A percentile compares a stretch with the other conserved stretches of the same genome.
Evolutionary conservation across 2,113 vertebrate species (phyloP).

Genomic region (Brachyistius frenatus): DNA sequence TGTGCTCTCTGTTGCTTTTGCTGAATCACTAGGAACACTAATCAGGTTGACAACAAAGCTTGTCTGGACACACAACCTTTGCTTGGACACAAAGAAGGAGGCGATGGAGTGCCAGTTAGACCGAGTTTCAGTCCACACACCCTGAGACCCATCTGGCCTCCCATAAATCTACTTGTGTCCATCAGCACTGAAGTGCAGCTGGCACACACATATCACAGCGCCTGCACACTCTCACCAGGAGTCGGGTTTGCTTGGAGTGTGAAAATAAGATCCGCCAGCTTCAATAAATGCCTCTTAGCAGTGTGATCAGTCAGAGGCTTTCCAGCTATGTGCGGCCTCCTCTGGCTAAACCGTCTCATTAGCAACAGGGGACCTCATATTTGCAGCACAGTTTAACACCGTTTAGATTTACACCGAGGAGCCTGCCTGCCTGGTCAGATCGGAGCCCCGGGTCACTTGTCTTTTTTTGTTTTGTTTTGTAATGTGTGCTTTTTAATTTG

Average conservation of each 20-base stretch:
- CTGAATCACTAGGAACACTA: constrained; percentile 35
- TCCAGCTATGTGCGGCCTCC: constrained; percentile 81
- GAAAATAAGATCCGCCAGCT: constrained; percentile 88
- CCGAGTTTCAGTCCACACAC: constrained; percentile 31
- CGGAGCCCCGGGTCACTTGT: constrained; percentile 44
- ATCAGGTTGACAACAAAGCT: constrained; percentile 51
- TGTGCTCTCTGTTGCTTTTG: constrained; percentile 68
- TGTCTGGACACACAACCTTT: constrained; percentile 17
- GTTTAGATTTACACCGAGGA: constrained; percentile 80
- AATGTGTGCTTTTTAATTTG: constrained; percentile 38
- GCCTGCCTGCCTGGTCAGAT: constrained; percentile 40
- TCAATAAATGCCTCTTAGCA: constrained; percentile 85
- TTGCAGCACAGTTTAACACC: constrained; percentile 80
- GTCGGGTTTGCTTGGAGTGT: constrained; percentile 85
- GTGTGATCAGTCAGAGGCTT: constrained; percentile 79
- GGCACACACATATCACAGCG: constrained; percentile 74
- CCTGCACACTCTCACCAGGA: constrained; percentile 71
- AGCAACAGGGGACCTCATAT: constrained; percentile 82
- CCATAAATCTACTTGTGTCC: constrained; percentile 87
- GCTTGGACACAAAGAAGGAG: constrained; percentile 20
- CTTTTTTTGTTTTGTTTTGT: constrained; percentile 56
- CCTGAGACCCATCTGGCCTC: constrained; percentile 67
- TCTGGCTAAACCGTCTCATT: constrained; percentile 84
- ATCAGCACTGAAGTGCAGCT: constrained; percentile 86
- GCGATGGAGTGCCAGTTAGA: constrained; percentile 13